Base-by-base conservation (phyloP, 1,140 invertebrate species). In the Drosophila virilis region DNA sequence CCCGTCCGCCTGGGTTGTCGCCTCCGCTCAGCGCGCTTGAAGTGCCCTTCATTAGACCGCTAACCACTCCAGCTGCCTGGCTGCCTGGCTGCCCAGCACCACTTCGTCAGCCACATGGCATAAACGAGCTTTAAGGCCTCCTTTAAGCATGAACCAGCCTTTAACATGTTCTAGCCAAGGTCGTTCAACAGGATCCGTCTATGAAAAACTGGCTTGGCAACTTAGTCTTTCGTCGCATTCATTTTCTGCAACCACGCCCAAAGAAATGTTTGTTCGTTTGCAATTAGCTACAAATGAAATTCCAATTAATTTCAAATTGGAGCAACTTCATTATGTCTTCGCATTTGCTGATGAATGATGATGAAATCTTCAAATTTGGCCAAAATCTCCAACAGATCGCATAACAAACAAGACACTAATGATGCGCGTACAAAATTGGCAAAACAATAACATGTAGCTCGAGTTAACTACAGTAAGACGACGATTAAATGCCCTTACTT, bases 31-130 rank as follows among this genome's bases (percentile, higher is more conserved):
- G 58, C 57, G 65, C 50, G 62, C 69, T 61, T 80, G 59, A 68
- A 86, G 82, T 88, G 83, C 78, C 85, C 78, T 86, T 86, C 82
- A 86, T 85, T 85, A 82, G 83, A 74, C 78, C 78, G 64, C 78
- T 59, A 51, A 17, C 48, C 43, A 13, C 45, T 35, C 33, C 40
- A 13, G 22, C 35, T 9, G 22, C 9, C 15, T 51, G 13, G 2
- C 46, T 10, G 52, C 52, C 46, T 10, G 33, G 45, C 28, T 13
- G 22, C 22, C 22, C 6, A 10, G 15, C 45, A 60, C 8, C 45
- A 48, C 35, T 50, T 67, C 28, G 50, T 15, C 22, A 22, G 22
- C 15, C 64, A 48, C 43, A 22, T 48, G 67, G 59, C 58, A 6
- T n/a, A 64, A 45, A 52, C 62, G 64, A 28, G 54, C 70, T 68